These are phyloP conservation scores for Drosophila yakuba DNA, from an alignment of 1,140 invertebrate genomes.

Conservation along the genomic window DNA sequence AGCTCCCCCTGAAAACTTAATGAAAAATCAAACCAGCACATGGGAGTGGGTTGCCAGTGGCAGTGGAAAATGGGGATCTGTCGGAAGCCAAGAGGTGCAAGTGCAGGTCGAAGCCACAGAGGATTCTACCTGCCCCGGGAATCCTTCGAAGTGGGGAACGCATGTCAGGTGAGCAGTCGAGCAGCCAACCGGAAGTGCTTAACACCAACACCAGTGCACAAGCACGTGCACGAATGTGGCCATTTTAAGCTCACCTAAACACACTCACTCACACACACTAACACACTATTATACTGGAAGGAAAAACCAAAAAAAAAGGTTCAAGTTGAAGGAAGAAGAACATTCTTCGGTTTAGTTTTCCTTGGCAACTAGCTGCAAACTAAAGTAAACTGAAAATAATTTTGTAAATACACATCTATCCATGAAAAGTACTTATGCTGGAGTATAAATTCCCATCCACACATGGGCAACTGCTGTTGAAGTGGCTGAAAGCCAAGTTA, in stretches of 20 bases:
- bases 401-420: conserved; percentile 48
- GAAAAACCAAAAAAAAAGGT: conserved; percentile 54
- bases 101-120: conserved; percentile 24
- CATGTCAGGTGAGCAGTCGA: conserved; percentile 61
- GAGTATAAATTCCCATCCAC: conserved; percentile 7
- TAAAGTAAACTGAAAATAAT: conserved; percentile 60
- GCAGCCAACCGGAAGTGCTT: conserved; percentile 71
- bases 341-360: conserved; percentile 29
- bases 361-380: conserved; percentile 40
- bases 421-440: conserved; percentile 9
- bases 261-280: neutral
- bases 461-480: conserved; percentile 46
- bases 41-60: neutral
- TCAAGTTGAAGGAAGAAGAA: conserved; percentile 24
- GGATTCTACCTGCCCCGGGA: neutral
- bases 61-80: conserved; percentile 18
- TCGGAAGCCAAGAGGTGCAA: conserved; percentile 70
- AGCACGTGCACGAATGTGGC: conserved; percentile 17
- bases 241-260: conserved; percentile 4
- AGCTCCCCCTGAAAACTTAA: conserved; percentile 60
- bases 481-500: conserved; percentile 70
- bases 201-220: conserved; percentile 50
- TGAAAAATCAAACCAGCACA: conserved; percentile 65
- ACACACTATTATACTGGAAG: conserved; percentile 4
- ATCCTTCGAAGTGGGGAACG: conserved; percentile 40